Percentiles rank a stretch among this genome's conserved stretches.
Evolutionary conservation across 2,113 vertebrate genomes (phyloP).

Genomic region (Microcebus lehilahytsara): DNA sequence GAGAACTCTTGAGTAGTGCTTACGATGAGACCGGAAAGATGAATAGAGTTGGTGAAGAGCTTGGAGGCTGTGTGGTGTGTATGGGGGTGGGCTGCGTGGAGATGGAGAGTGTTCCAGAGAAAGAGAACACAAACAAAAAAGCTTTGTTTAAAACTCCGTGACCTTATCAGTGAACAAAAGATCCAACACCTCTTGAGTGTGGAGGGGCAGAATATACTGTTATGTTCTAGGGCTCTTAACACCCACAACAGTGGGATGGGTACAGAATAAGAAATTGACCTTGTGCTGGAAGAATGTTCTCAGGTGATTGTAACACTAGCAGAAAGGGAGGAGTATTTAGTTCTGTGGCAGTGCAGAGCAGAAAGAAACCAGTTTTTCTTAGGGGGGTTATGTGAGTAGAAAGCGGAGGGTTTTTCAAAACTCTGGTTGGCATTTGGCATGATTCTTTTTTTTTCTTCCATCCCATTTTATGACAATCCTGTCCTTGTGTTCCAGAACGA

Average conservation of each 20-base stretch:
- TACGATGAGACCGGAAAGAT: neutral
- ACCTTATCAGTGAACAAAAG: neutral
- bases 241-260: neutral
- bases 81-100: neutral
- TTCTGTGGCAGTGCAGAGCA: neutral
- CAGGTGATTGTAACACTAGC: neutral
- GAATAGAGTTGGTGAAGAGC: neutral
- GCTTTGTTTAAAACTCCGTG: neutral
- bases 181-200: fast-evolving
- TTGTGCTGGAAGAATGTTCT: neutral
- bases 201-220: neutral
- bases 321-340: neutral
- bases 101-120: neutral
- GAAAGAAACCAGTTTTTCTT: neutral
- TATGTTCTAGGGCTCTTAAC: neutral
- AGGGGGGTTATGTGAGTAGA: neutral
- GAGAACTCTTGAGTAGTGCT: neutral
- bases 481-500: slow-evolving; percentile 67
- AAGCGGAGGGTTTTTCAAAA: neutral
- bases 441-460: neutral
- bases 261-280: neutral
- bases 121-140: neutral
- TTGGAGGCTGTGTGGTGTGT: neutral
- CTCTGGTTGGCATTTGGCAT: neutral
- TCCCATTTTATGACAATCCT: slow-evolving; percentile 81